These are phyloP conservation scores for Eulemur rubriventer DNA, from an alignment of 2,797 vertebrate genomes.

Conservation along the genomic window DNA sequence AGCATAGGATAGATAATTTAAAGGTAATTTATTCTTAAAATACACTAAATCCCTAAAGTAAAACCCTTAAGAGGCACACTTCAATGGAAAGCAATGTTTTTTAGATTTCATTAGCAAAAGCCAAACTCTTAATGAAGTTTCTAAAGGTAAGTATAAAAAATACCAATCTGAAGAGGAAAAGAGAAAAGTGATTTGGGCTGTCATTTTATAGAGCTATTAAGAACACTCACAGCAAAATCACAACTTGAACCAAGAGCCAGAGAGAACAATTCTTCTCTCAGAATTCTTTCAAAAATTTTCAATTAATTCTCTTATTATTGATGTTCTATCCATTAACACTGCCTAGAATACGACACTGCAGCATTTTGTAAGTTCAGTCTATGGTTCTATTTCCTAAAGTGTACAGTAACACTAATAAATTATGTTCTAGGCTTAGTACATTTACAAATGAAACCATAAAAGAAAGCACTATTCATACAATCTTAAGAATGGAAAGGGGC, in stretches of 20 bases:
- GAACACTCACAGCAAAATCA: neutral
- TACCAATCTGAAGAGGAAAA: constrained; percentile 11
- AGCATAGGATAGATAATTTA: constrained; percentile 11
- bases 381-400: constrained; percentile 27
- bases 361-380: neutral
- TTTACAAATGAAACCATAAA: constrained; percentile 48
- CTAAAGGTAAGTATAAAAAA: constrained; percentile 41
- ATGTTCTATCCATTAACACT: neutral
- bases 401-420: neutral
- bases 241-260: neutral
- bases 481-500: neutral
- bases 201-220: constrained; percentile 26
- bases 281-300: constrained; percentile 28
- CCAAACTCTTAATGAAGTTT: neutral
- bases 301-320: neutral
- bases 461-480: neutral
- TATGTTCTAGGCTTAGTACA: constrained; percentile 25
- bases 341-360: neutral
- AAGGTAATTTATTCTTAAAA: constrained; percentile 57
- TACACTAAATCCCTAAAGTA: constrained; percentile 16
- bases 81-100: constrained; percentile 4
- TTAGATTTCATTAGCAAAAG: neutral
- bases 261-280: neutral
- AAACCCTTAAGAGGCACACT: neutral
- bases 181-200: constrained; percentile 19